These are phyloP conservation scores for Drosophila pandora DNA, from an alignment of 1,140 invertebrate species.

Conservation along the genomic window DNA sequence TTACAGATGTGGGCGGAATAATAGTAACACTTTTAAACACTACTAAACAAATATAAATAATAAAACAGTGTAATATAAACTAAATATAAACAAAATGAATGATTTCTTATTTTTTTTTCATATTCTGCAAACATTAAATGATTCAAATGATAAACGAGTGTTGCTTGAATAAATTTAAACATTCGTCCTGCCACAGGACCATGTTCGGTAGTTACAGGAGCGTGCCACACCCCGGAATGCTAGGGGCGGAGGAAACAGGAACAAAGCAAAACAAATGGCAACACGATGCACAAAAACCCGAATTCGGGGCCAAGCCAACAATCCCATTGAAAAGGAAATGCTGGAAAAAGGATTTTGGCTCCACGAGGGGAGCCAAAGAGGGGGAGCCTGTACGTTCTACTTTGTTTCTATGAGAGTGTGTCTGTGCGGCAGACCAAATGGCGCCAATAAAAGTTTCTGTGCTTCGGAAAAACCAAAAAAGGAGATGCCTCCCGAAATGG, in stretches of 20 bases:
- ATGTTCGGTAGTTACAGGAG: constrained; percentile 2
- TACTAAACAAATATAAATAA: too few relatives aligned
- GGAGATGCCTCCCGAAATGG: constrained; percentile 1
- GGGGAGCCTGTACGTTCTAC: constrained; percentile 10
- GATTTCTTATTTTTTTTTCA: too few relatives aligned
- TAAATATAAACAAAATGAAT: too few relatives aligned
- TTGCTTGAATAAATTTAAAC: background rate
- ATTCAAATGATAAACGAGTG: too few relatives aligned
- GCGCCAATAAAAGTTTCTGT: constrained; percentile 75
- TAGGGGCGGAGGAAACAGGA: constrained; percentile 21
- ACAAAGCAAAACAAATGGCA: constrained; percentile 30
- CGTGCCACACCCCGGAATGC: constrained; percentile 35
- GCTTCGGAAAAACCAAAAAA: constrained; percentile 12
- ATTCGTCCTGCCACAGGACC: background rate
- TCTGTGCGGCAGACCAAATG: constrained; percentile 69
- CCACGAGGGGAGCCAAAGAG: background rate
- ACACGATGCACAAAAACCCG: constrained; percentile 32
- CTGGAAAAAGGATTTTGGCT: constrained; percentile 12
- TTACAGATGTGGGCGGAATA: constrained; percentile 4
- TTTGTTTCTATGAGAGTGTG: constrained; percentile 12
- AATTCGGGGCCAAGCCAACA: constrained; percentile 43
- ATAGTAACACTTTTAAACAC: background rate
- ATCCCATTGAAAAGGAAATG: constrained; percentile 37
- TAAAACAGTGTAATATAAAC: too few relatives aligned
- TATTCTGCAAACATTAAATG: too few relatives aligned